Evolutionary conservation across 2,888 invertebrate species (phyloP).

Genomic region (Drepana falcataria): DNA sequence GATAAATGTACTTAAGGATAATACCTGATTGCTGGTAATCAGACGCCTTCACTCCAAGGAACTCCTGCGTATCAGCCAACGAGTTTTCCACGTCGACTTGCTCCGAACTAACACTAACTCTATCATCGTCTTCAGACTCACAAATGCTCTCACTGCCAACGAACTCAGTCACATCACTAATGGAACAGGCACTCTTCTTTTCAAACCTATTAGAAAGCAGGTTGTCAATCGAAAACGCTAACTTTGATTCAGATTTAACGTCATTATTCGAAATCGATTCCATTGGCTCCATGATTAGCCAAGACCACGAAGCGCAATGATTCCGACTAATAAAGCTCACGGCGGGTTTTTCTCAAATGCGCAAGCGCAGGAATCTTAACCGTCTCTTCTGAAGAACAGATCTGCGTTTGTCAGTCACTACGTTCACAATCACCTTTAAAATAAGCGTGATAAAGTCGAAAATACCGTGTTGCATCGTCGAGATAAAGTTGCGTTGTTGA

Average conservation of each 20-base stretch:
- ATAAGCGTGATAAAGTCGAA: slow-evolving; percentile 20
- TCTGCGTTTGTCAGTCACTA: slow-evolving; percentile 24
- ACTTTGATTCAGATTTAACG: slow-evolving; percentile 42
- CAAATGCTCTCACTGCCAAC: slow-evolving; percentile 9
- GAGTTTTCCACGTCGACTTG: slow-evolving; percentile 63
- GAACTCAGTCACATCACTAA: slow-evolving; percentile 30
- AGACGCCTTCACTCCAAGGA: slow-evolving; percentile 37
- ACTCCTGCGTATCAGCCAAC: slow-evolving; percentile 51
- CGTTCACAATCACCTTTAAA: slow-evolving; percentile 21
- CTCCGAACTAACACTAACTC: slow-evolving; percentile 52
- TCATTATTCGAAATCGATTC: slow-evolving; percentile 36
- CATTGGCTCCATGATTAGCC: slow-evolving; percentile 27
- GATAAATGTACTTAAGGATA: background rate
- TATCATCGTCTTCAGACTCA: slow-evolving; percentile 49
- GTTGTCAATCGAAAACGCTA: slow-evolving; percentile 67
- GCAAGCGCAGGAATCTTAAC: slow-evolving; percentile 66
- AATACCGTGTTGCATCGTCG: slow-evolving; percentile 18
- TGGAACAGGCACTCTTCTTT: slow-evolving; percentile 11
- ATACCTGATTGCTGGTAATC: slow-evolving; percentile 67
- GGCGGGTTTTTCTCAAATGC: slow-evolving; percentile 75
- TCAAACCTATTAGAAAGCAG: slow-evolving; percentile 60
- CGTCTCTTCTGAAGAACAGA: slow-evolving; percentile 62
- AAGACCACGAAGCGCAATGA: slow-evolving; percentile 41
- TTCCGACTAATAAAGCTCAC: slow-evolving; percentile 65
- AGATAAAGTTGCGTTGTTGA: slow-evolving; percentile 37